Evolutionary conservation across 2,797 vertebrate genomes (phyloP), one percentile per base, ranked within the genome.

Genomic region (Pyrocephalus nanus): DNA sequence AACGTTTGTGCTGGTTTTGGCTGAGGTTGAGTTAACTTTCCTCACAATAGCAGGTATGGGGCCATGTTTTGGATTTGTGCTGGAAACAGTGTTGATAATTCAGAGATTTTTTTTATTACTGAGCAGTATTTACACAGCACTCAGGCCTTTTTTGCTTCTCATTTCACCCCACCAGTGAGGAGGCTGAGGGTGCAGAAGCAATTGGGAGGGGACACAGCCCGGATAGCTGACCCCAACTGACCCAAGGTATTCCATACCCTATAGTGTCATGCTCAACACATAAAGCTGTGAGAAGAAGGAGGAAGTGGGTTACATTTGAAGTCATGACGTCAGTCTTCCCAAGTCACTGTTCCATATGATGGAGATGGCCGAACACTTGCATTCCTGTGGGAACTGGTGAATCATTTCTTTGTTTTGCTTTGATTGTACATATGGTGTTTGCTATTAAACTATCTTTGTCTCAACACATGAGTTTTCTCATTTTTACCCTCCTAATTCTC

Each of bases 381-480:
- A 43, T 57, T 36, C 18, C 3, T 0, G 2, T 4, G 5, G 38
- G 43, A 67, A 67, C 7, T 1, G 5, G 1, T 40, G 16, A 92
- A 40, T 30, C 1, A 19, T 27, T 66, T 70, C 19, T 9, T 12
- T 50, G 48, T 45, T 77, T 80, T 61, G 6, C 11, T 80, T 58
- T 80, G 11, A 14, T 57, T 45, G 9, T 5, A 1, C 30, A 6
- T 4, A 2, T 6, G 3, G 15, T 4, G 38, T 70, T 42, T 72
- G 23, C 9, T 42, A 5, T 58, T 53, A 69, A 48, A 48, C 10
- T 48, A 25, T 21, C 5, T 43, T 72, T 43, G 38, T 22, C 12
- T 22, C 10, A 73, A 7, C 7, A 18, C 4, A 26, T 1, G 19
- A 22, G 13, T 69, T 75, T 84, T 86, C 25, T 70, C 21, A 32